These are phyloP conservation scores for Taenioides sp. DNA, from an alignment of 2,797 vertebrate genomes.

Conservation along the genomic window DNA sequence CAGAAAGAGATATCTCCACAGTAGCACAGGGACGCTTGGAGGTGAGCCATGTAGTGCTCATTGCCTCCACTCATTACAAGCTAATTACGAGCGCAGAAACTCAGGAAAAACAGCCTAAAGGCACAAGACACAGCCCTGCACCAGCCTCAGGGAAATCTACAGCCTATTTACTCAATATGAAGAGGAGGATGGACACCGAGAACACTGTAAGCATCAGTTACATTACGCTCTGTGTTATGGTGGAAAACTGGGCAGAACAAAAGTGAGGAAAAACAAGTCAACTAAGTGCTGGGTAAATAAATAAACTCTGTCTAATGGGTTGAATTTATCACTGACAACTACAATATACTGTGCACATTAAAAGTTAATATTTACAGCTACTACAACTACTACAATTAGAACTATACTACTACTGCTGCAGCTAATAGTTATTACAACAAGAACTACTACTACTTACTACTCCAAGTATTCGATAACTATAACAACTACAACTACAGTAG, in stretches of 20 bases:
- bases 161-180: constrained; percentile 33
- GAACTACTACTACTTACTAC: no score
- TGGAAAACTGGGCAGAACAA: constrained; percentile 57
- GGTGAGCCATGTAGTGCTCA: constrained; percentile 38
- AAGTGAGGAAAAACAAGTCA: constrained; percentile 44
- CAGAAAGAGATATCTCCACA: constrained; percentile 30
- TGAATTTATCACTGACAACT: not conserved
- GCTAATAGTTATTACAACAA: no score
- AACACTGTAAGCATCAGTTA: constrained; percentile 38
- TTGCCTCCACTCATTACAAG: constrained; percentile 51
- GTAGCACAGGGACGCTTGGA: constrained; percentile 27
- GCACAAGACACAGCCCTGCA: constrained; percentile 56
- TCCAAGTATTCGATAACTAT: no score
- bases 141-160: constrained; percentile 39
- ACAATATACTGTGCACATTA: no score
- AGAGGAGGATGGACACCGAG: constrained; percentile 39
- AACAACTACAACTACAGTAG: no score
- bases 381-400: no score
- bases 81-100: constrained; percentile 56
- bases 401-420: no score
- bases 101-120: constrained; percentile 41
- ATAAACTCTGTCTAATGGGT: constrained; percentile 31
- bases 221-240: constrained; percentile 40
- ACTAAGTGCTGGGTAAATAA: constrained; percentile 42
- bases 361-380: no score